Evolutionary conservation across 2,797 vertebrate genomes (phyloP).

Genomic region (Taeniopygia guttata): DNA sequence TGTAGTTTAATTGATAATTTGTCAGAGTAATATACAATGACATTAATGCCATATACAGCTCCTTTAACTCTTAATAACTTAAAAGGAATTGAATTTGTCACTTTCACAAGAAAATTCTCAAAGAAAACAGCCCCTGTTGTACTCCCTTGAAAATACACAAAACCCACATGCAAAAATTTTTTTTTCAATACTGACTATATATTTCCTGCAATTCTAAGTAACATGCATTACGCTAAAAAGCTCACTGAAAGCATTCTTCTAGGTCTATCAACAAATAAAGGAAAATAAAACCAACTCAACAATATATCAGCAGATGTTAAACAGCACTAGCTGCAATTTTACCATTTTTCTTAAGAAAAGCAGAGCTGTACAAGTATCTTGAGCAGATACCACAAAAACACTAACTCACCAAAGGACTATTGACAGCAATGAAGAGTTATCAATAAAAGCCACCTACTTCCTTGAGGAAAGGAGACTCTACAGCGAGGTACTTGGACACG

Average conservation of each 20-base stretch:
- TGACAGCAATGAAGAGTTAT: neutral
- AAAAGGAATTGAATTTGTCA: neutral
- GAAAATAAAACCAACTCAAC: neutral
- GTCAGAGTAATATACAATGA: neutral
- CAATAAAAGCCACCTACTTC: conserved; percentile 75
- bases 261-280: neutral
- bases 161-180: accelerated
- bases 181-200: neutral
- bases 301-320: neutral
- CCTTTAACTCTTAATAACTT: neutral
- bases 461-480: conserved; percentile 93
- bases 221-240: neutral
- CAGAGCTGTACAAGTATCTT: neutral
- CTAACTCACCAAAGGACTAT: neutral
- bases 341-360: neutral
- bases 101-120: neutral
- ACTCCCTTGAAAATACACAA: neutral
- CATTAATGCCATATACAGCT: neutral
- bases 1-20: neutral
- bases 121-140: neutral
- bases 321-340: neutral
- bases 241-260: neutral
- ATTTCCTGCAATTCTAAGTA: neutral
- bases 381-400: neutral
- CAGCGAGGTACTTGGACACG: conserved; percentile 94